Conservation (phyloP, 2,113 vertebrate species). For the Malurus melanocephalus region DNA sequence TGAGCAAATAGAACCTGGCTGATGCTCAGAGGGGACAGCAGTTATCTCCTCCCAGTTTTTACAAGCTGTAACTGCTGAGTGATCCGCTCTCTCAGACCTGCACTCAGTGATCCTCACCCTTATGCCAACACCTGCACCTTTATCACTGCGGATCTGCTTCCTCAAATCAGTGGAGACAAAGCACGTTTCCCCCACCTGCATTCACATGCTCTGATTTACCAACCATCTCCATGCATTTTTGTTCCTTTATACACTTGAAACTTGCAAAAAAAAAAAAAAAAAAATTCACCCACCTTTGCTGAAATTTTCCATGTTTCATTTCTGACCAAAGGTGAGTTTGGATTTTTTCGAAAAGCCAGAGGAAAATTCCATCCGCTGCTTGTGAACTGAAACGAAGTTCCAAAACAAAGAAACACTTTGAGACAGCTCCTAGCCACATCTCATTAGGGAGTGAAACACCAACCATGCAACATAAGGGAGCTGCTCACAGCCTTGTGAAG, state of each 20-base stretch:
- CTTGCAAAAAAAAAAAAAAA: background rate
- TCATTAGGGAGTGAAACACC: background rate
- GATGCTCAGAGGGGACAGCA: background rate
- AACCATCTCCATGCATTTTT: background rate
- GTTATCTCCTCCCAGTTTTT: background rate
- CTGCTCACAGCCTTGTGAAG: background rate
- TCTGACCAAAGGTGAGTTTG: slow-evolving; percentile 6
- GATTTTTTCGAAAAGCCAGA: background rate
- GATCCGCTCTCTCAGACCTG: background rate
- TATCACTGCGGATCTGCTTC: background rate
- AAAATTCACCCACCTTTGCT: background rate
- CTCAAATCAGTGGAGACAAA: background rate
- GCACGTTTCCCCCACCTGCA: fast-evolving
- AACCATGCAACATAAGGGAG: background rate
- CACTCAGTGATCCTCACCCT: background rate
- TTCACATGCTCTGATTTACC: background rate
- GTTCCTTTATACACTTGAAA: background rate
- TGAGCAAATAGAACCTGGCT: background rate
- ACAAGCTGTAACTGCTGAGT: background rate
- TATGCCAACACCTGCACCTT: background rate
- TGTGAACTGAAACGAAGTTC: background rate
- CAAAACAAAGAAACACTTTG: slow-evolving; percentile 32
- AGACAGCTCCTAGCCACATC: background rate
- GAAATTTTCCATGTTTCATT: slow-evolving; percentile 27
- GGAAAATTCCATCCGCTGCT: slow-evolving; percentile 41